Evolutionary conservation across 2,797 vertebrate species (phyloP).

Genomic region (Urophycis tenuis): DNA sequence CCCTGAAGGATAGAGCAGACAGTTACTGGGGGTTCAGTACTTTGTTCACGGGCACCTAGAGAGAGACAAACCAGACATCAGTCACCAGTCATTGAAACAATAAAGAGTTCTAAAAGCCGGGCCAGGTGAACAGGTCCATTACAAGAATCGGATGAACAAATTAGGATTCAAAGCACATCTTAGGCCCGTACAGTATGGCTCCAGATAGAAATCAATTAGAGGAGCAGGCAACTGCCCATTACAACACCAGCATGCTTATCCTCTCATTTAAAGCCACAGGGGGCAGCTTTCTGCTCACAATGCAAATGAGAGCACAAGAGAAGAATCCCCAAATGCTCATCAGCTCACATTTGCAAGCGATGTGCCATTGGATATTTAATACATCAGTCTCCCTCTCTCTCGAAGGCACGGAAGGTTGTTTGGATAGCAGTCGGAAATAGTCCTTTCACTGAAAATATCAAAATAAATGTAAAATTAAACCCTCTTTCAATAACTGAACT

Average conservation of each 20-base stretch:
- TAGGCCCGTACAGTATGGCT: neutral
- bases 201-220: neutral
- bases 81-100: neutral
- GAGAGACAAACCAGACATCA: neutral
- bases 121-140: conserved; percentile 1
- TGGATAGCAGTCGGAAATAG: conserved; percentile 40
- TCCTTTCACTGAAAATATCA: conserved; percentile 36
- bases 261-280: conserved; percentile 34
- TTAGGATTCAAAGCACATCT: neutral
- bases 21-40: neutral
- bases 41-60: conserved; percentile 1
- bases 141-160: neutral
- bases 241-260: neutral
- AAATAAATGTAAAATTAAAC: conserved; percentile 29
- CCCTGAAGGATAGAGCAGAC: neutral
- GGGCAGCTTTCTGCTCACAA: conserved; percentile 40
- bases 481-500: conserved; percentile 31
- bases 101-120: neutral
- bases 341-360: conserved; percentile 47
- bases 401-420: conserved; percentile 48
- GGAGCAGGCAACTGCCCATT: neutral
- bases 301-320: conserved; percentile 43
- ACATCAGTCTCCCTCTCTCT: conserved; percentile 37
- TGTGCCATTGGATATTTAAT: neutral
- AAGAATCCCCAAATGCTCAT: conserved; percentile 48